Evolutionary conservation across 2,113 vertebrate genomes (phyloP).

Genomic region (Felis catus): F.catus_Fca126_mat1.0 CM031421.1:66900001-66900500

Average conservation of each 20-base stretch:
- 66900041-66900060: background rate
- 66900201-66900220: background rate
- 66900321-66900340: constrained; percentile 60
- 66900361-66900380: constrained; percentile 64
- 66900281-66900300: constrained; percentile 61
- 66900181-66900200: background rate
- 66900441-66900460: background rate
- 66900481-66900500: constrained; percentile 10
- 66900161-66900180: background rate
- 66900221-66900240: constrained; percentile 38
- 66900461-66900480: background rate
- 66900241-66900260: constrained; percentile 51
- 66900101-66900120: constrained; percentile 32
- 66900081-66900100: background rate
- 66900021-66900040: background rate
- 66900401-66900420: constrained; percentile 60
- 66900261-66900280: constrained; percentile 69
- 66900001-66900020: background rate
- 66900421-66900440: constrained; percentile 31
- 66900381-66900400: constrained; percentile 51
- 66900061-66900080: background rate
- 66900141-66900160: background rate
- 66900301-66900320: constrained; percentile 53
- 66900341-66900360: constrained; percentile 64
- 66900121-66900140: background rate